Conservation (phyloP, 2,113 vertebrate species). For the Bufo bufo region DNA sequence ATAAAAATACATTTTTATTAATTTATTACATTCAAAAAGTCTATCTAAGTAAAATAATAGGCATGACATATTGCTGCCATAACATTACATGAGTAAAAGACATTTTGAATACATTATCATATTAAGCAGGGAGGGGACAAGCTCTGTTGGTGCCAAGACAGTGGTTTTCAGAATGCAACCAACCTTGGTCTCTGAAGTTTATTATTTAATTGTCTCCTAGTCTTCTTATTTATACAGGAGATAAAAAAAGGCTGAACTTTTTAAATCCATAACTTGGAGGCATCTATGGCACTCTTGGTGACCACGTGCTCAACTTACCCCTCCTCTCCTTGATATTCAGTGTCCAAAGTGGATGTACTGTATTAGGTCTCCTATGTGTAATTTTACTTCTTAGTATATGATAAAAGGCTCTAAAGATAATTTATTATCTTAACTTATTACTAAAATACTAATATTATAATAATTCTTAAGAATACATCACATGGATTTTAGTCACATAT, state of each 20-base stretch:
- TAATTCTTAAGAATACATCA: background rate
- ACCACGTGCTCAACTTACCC: too few species aligned
- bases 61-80: too few species aligned
- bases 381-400: background rate
- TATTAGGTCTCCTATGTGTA: background rate
- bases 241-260: too few species aligned
- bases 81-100: background rate
- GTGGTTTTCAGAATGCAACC: too few species aligned
- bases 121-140: background rate
- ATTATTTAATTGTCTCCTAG: too few species aligned
- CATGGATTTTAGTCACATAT: background rate
- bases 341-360: background rate
- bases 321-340: background rate
- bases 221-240: too few species aligned
- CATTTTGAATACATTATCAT: background rate
- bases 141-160: too few species aligned
- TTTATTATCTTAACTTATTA: background rate
- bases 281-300: too few species aligned
- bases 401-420: background rate
- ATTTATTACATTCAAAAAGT: background rate
- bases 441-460: background rate
- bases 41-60: background rate
- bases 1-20: constrained; percentile 58
- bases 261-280: too few species aligned
- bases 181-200: too few species aligned